Conservation (phyloP, 2,113 vertebrate genomes). For the Merops nubicus region DNA sequence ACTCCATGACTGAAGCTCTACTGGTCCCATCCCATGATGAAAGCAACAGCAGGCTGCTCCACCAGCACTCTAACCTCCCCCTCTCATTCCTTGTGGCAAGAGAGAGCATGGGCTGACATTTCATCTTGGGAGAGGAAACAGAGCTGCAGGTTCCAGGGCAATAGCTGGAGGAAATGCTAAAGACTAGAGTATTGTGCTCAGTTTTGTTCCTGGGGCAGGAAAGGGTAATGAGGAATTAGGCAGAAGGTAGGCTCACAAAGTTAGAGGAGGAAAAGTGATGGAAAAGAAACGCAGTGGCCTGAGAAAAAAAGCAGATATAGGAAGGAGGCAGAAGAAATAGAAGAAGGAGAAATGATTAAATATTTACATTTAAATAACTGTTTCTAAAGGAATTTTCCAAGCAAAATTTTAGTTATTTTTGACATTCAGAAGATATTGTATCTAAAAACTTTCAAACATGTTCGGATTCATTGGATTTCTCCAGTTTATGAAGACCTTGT, state of each 20-base stretch:
- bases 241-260: background rate
- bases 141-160: background rate
- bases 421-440: background rate
- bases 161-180: background rate
- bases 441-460: background rate
- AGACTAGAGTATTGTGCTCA: background rate
- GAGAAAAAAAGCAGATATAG: background rate
- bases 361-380: background rate
- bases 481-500: background rate
- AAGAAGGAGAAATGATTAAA: background rate
- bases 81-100: accelerated
- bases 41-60: background rate
- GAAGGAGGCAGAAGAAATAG: background rate
- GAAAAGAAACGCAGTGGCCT: background rate
- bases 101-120: background rate
- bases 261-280: accelerated
- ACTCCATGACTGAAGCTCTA: accelerated
- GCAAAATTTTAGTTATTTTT: background rate
- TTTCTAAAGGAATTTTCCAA: background rate
- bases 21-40: too few relatives aligned
- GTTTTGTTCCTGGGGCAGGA: background rate
- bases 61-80: background rate
- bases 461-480: background rate
- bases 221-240: background rate
- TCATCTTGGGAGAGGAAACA: background rate